phyloP scores from a whole-genome alignment of 2,113 vertebrate species.

The Oenanthe melanoleuca region DNA sequence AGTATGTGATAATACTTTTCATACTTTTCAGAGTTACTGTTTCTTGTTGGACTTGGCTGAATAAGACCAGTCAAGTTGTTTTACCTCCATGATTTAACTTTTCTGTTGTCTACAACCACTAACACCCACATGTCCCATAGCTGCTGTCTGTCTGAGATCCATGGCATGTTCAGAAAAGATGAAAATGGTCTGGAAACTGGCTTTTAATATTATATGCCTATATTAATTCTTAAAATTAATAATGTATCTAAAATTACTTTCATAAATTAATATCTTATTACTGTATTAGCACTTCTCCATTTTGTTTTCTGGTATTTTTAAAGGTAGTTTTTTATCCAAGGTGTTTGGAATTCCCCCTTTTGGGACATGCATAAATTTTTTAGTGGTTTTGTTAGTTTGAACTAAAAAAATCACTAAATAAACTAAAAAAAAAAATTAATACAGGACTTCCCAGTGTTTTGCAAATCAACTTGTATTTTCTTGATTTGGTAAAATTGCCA shows the following conservation, averaged over 20 bases:
- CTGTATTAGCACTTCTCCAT: not conserved
- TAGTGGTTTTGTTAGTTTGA: not conserved
- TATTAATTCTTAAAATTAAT: not conserved
- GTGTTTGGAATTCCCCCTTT: not conserved
- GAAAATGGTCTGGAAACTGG: not conserved
- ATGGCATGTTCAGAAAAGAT: not conserved
- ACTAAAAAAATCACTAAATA: not conserved
- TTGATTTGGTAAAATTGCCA: not conserved
- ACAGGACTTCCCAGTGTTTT: not conserved
- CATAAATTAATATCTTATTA: not conserved
- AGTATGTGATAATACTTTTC: not conserved
- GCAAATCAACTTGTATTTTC: not conserved
- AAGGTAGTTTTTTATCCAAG: not conserved
- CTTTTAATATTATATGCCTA: not conserved
- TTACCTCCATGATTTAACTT: not conserved
- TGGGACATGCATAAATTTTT: not conserved
- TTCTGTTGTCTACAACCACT: not conserved
- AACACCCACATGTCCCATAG: fast-evolving
- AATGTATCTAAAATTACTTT: fast-evolving
- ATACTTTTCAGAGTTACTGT: not conserved
- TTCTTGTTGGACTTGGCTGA: not conserved
- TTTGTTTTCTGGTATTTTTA: not conserved
- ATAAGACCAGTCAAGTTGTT: not conserved
- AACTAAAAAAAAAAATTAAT: not conserved
- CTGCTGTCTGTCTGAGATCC: not conserved